Base-by-base conservation (phyloP, 2,888 invertebrate species). In the Harpalus rufipes region DNA sequence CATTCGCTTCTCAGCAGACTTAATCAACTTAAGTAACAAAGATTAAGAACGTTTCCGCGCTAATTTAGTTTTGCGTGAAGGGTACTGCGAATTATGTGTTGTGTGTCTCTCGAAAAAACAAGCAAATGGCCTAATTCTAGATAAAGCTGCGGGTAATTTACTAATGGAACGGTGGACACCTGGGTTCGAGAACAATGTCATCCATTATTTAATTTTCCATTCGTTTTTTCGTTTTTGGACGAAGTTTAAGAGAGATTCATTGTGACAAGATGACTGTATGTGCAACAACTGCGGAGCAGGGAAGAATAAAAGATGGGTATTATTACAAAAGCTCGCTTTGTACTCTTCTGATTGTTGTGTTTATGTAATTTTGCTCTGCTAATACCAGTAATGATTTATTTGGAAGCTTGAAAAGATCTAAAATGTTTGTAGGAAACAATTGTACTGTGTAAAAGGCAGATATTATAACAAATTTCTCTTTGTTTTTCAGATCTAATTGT, bases 11-110 rank as follows among this genome's bases (percentile, higher is more conserved):
- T 81, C 63, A 44, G 41, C 81, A 65, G 63, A 18, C 65, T 81
- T 81, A 81, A 81, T 81, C 51, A 63, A 65, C 51, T 81, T 81
- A 81, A 65, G 65, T 81, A 81, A 81, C 51, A 81, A 81, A 81
- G 81, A 81, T 81, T 81, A 81, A 81, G 81, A 81, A 81, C 65
- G 65, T 65, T 21, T 65, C 41, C 56, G 39, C 18, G 65, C 65
- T 81, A 81, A 81, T 81, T 81, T 81, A 81, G 81, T 81, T 81
- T 81, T 63, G 79, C 61, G 79, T 74, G 74, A 74, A 74, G 74
- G 74, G 51, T 80, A 61, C 39, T 18, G 61, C 79, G 79, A 80
- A 80, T 80, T 80, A 80, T 80, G 79, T 80, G 59, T 59, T 80
- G 79, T 59, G 79, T 61, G 78, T 58, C 78, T 16, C 61, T 41